A percentile compares a stretch with the other conserved stretches of the same genome.
Evolutionary conservation across 2,888 invertebrate species (phyloP).

Genomic region (Hypselothyrea guttata): DNA sequence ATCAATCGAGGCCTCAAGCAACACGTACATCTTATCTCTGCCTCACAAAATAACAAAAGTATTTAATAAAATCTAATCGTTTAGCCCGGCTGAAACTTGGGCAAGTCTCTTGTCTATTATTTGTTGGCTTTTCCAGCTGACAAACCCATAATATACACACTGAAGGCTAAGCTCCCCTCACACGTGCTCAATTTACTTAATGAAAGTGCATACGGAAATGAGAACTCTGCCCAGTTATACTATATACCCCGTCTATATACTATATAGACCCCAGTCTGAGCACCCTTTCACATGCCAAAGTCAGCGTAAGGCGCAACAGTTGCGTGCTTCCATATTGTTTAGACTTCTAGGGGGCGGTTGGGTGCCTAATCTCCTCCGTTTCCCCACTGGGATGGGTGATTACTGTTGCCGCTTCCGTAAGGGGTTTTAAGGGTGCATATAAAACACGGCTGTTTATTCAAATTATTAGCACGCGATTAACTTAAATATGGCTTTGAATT

Average conservation of each 20-base stretch:
- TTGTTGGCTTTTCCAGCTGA: conserved; percentile 7
- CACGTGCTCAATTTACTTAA: conserved; percentile 37
- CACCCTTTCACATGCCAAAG: conserved; percentile 41
- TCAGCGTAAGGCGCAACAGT: conserved; percentile 55
- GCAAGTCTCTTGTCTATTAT: conserved; percentile 27
- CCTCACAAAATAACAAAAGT: conserved; percentile 3
- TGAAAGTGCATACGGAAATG: conserved; percentile 33
- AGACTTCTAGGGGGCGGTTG: conserved; percentile 2
- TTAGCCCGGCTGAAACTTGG: conserved; percentile 25
- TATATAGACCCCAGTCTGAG: conserved; percentile 16
- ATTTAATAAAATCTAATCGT: conserved; percentile 6
- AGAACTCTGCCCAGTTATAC: not conserved
- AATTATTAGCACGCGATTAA: too few relatives aligned
- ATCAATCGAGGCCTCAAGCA: conserved; percentile 15
- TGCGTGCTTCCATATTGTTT: conserved; percentile 36
- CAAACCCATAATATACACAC: conserved; percentile 34
- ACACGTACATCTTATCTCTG: conserved; percentile 40
- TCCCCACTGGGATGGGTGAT: not conserved
- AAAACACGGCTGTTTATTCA: too few relatives aligned
- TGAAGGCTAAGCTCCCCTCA: conserved; percentile 14
- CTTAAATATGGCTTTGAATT: too few relatives aligned
- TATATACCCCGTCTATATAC: not conserved
- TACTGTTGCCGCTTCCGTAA: too few relatives aligned
- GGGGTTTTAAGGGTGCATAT: too few relatives aligned
- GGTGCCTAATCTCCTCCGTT: not conserved